A percentile compares a stretch with the other conserved stretches of the same genome.
Evolutionary conservation across 1,140 invertebrate species (phyloP).

Genomic region (Formica selysi): DNA sequence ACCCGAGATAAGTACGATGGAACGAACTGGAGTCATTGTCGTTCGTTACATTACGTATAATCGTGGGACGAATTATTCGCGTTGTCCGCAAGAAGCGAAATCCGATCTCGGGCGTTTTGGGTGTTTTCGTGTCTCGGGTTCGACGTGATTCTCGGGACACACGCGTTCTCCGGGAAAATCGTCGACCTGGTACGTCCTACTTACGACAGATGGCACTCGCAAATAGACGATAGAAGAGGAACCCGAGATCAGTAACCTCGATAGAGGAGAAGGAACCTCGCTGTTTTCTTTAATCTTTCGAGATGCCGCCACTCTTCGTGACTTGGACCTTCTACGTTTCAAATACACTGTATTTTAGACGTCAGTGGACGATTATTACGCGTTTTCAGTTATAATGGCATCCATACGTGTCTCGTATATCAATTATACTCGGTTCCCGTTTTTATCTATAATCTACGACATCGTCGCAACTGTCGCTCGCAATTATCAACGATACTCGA

Average conservation of each 20-base stretch:
- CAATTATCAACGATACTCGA: no score
- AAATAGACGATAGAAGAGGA: conserved; percentile 81
- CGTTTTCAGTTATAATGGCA: conserved; percentile 28
- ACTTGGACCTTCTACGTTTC: conserved; percentile 24
- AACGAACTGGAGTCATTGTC: conserved; percentile 20
- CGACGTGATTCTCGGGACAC: background rate
- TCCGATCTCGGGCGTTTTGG: conserved; percentile 13
- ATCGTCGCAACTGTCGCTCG: no score
- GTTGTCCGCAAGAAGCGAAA: conserved; percentile 38
- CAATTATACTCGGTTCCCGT: background rate
- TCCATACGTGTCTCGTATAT: conserved; percentile 2
- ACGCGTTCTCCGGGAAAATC: conserved; percentile 18
- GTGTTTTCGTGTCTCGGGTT: background rate
- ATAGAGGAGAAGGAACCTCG: conserved; percentile 80
- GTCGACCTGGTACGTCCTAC: conserved; percentile 72
- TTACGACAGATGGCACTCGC: conserved; percentile 82
- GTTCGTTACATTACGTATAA: conserved; percentile 24
- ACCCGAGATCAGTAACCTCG: conserved; percentile 83
- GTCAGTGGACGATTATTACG: conserved; percentile 19
- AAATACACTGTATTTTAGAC: conserved; percentile 25
- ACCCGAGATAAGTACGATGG: background rate
- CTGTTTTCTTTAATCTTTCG: conserved; percentile 72
- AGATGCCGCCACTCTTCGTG: conserved; percentile 75
- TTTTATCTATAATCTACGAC: background rate
- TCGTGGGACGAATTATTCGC: conserved; percentile 19